These are phyloP conservation scores for Rhynchopsitta pachyrhyncha DNA, from an alignment of 2,113 vertebrate species.

Conservation along the genomic window DNA sequence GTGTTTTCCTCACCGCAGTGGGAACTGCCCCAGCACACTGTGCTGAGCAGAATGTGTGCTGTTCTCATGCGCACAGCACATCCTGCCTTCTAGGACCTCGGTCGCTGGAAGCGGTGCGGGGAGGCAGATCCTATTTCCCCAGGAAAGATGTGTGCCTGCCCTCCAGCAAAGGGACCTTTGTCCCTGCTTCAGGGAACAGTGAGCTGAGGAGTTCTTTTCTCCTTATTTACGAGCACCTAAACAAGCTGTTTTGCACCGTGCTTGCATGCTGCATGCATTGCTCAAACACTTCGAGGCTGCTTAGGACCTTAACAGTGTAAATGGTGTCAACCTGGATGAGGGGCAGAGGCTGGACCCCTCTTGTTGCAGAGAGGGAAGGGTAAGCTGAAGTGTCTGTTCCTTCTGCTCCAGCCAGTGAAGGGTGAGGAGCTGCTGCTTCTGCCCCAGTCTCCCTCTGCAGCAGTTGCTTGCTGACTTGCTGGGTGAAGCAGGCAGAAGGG, in stretches of 20 bases:
- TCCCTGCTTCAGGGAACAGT: neutral
- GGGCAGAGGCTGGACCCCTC: neutral
- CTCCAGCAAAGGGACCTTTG: neutral
- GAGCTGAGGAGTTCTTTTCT: neutral
- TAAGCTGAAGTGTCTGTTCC: neutral
- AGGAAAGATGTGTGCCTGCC: neutral
- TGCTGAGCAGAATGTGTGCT: neutral
- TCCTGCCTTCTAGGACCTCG: neutral
- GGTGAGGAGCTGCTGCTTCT: neutral
- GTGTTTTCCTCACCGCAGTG: neutral
- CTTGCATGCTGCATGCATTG: neutral
- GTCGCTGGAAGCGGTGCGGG: neutral
- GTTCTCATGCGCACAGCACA: neutral
- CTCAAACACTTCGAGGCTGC: neutral
- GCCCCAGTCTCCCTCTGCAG: neutral
- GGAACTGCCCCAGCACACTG: neutral
- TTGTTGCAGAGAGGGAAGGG: neutral
- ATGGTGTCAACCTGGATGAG: neutral
- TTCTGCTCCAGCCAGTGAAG: neutral
- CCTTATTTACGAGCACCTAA: neutral
- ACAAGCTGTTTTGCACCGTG: neutral
- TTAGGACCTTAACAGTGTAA: neutral
- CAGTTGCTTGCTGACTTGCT: rapidly evolving
- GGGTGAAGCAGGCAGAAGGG: neutral
- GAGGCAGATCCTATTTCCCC: neutral